These are phyloP conservation scores for Larimichthys polyactis DNA, from an alignment of 2,113 vertebrate species.

Conservation along the genomic window DNA sequence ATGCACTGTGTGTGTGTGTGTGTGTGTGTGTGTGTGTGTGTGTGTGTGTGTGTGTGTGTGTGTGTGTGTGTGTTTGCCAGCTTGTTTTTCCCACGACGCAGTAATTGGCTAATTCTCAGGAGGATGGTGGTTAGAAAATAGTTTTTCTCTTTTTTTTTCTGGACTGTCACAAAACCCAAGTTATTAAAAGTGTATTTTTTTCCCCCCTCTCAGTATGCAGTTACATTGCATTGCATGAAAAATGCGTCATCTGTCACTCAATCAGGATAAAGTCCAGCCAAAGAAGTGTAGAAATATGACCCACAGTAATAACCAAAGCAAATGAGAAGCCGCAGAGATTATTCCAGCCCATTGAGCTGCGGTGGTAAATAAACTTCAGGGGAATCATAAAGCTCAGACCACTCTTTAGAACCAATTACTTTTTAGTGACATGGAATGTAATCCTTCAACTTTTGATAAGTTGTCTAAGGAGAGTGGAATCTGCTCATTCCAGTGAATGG, in stretches of 20 bases:
- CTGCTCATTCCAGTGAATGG: neutral
- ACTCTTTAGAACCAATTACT: conserved; percentile 36
- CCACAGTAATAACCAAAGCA: conserved; percentile 32
- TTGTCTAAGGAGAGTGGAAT: neutral
- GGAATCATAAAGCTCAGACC: conserved; percentile 10
- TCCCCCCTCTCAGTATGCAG: neutral
- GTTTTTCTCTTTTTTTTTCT: neutral
- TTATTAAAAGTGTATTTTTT: conserved; percentile 9
- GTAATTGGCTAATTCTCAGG: conserved; percentile 21
- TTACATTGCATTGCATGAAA: neutral
- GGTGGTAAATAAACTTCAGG: conserved; percentile 17
- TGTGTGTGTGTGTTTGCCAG: conserved; percentile 1
- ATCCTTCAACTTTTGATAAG: neutral
- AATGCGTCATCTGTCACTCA: conserved; percentile 48
- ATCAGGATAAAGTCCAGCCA: conserved; percentile 22
- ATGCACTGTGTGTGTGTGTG: neutral
- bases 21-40: conserved; percentile 11
- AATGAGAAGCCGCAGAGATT: conserved; percentile 43
- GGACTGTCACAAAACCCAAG: neutral
- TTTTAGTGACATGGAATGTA: neutral
- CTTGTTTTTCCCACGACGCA: conserved; percentile 8
- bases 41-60: conserved; percentile 20
- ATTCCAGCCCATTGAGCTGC: conserved; percentile 27
- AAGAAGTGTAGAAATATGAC: conserved; percentile 16
- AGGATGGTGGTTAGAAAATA: neutral